Evolutionary conservation across 2,113 vertebrate species (phyloP).

Genomic region (Centrocercus urophasianus): DNA sequence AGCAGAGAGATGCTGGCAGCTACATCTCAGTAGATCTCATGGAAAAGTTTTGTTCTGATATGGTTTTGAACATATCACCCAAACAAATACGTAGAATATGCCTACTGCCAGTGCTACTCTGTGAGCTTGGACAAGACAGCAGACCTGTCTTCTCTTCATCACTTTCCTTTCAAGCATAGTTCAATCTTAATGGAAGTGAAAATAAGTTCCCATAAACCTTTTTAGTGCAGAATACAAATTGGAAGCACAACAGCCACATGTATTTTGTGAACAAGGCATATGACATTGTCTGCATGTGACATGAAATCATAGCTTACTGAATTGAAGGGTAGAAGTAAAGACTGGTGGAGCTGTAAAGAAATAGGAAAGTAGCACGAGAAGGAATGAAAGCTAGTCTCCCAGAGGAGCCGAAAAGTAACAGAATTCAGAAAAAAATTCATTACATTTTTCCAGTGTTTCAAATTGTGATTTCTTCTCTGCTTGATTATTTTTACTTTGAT

Average conservation of each 20-base stretch:
- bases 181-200: neutral
- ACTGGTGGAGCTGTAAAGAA: neutral
- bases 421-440: conserved; percentile 9
- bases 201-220: neutral
- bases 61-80: neutral
- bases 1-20: accelerated
- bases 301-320: neutral
- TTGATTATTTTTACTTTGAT: conserved; percentile 7
- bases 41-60: neutral
- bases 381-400: neutral
- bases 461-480: neutral
- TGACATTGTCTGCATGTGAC: neutral
- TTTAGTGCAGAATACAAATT: neutral
- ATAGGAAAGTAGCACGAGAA: neutral
- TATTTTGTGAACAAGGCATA: neutral
- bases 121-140: neutral
- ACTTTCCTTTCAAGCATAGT: neutral
- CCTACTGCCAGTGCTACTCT: neutral
- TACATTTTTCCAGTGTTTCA: neutral
- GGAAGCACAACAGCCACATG: neutral
- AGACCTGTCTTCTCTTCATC: neutral
- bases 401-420: neutral
- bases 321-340: neutral
- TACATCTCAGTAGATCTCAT: neutral
- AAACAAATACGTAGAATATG: neutral